Percentiles rank a stretch among this genome's conserved stretches.
phyloP scores from a whole-genome alignment of 2,888 invertebrate species.

The Ypsolopha sequella region DNA sequence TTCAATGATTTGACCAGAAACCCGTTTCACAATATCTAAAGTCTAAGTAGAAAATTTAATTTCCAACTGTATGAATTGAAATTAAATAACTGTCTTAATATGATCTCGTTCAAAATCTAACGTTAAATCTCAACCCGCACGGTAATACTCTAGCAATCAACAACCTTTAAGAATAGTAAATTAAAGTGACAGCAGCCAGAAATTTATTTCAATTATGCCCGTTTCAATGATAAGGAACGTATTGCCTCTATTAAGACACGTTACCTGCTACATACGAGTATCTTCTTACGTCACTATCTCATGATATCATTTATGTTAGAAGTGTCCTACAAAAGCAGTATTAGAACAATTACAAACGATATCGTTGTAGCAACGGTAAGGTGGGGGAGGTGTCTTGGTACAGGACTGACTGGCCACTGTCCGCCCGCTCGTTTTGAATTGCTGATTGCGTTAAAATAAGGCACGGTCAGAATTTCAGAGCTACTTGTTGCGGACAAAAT shows the following conservation, averaged over 20 bases:
- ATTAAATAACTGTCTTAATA: no score
- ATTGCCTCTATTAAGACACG: background rate
- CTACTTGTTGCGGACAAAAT: conserved; percentile 34
- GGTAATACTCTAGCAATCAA: background rate
- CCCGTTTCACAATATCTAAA: no score
- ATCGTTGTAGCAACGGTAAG: background rate
- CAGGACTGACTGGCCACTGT: background rate
- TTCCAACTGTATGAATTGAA: no score
- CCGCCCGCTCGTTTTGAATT: conserved; percentile 24
- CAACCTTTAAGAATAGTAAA: background rate
- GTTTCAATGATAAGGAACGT: background rate
- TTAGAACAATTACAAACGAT: background rate
- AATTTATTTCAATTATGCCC: conserved; percentile 33
- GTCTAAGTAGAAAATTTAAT: no score
- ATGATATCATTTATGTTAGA: no score
- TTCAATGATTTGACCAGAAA: no score
- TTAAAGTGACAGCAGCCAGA: conserved; percentile 33
- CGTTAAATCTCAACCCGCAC: background rate
- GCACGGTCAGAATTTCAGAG: conserved; percentile 13
- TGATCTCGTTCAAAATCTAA: background rate
- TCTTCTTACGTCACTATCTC: no score
- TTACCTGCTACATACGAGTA: background rate
- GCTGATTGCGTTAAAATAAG: conserved; percentile 34
- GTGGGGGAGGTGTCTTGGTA: background rate
- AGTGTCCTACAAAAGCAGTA: no score